Percentiles rank a stretch among this genome's conserved stretches.
Evolutionary conservation across 2,888 invertebrate genomes (phyloP).

Genomic region (Biston stratarius): DNA sequence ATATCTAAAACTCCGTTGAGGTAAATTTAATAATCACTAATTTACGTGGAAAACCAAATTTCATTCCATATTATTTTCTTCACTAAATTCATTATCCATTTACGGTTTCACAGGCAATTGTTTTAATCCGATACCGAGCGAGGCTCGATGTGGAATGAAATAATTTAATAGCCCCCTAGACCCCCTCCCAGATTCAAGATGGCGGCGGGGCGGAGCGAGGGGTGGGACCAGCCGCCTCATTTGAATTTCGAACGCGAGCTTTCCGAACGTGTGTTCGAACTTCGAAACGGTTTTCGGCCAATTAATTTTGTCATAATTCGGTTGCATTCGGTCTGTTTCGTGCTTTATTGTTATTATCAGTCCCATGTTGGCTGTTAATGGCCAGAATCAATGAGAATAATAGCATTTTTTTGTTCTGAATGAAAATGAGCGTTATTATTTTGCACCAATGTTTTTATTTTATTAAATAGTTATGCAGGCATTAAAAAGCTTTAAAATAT

Average conservation of each 20-base stretch:
- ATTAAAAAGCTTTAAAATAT: no score
- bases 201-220: constrained; percentile 81
- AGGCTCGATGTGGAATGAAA: constrained; percentile 85
- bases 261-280: constrained; percentile 83
- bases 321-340: constrained; percentile 65
- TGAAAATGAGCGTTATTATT: no score
- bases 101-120: constrained; percentile 84
- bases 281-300: constrained; percentile 83
- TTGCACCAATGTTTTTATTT: not conserved
- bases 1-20: constrained; percentile 1
- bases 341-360: constrained; percentile 73
- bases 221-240: constrained; percentile 84
- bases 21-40: constrained; percentile 29
- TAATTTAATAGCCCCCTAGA: constrained; percentile 83
- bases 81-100: constrained; percentile 84
- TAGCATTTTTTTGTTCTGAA: not conserved
- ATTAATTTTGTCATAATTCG: constrained; percentile 83
- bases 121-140: constrained; percentile 84
- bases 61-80: constrained; percentile 79
- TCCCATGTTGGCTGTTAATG: constrained; percentile 45
- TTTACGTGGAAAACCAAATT: constrained; percentile 67
- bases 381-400: not conserved
- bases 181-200: constrained; percentile 78
- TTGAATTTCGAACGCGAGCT: constrained; percentile 84
- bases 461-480: not conserved